Percentiles rank a stretch among this genome's conserved stretches.
phyloP scores from a whole-genome alignment of 2,113 vertebrate genomes.

The Dicrurus megarhynchus region DNA sequence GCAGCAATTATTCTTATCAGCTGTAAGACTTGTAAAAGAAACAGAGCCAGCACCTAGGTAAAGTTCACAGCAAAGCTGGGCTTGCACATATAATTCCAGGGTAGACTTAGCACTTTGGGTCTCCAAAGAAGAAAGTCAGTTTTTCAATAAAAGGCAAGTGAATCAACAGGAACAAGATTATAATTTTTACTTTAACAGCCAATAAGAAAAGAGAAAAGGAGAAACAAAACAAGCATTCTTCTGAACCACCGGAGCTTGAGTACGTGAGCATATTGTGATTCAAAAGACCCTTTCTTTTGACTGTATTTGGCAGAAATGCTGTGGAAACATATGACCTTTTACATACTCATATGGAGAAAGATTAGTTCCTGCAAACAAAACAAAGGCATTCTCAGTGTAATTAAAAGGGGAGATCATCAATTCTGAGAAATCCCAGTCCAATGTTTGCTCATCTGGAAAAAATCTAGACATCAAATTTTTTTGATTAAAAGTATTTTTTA shows the following conservation, averaged over 20 bases:
- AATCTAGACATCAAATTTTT: slow-evolving; percentile 17
- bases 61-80: not conserved
- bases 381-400: slow-evolving; percentile 31
- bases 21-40: not conserved
- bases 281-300: slow-evolving; percentile 8
- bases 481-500: not conserved
- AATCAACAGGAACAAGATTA: not conserved
- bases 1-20: not conserved
- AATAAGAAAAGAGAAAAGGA: not conserved
- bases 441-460: slow-evolving; percentile 57
- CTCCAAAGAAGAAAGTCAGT: not conserved
- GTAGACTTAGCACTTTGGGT: not conserved
- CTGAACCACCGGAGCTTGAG: not conserved
- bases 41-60: not conserved
- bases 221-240: not conserved
- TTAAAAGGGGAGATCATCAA: not conserved
- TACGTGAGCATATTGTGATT: not conserved
- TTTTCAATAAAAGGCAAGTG: not conserved
- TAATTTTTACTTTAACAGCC: not conserved
- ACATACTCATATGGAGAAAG: slow-evolving; percentile 20
- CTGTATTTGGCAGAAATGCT: slow-evolving; percentile 29
- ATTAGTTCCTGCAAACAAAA: slow-evolving; percentile 43
- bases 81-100: not conserved
- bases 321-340: slow-evolving; percentile 57
- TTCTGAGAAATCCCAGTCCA: slow-evolving; percentile 21